A percentile compares a stretch with the other conserved stretches of the same genome.
Evolutionary conservation across 2,113 vertebrate species (phyloP).

Genomic region (Phrynocephalus versicolor): DNA sequence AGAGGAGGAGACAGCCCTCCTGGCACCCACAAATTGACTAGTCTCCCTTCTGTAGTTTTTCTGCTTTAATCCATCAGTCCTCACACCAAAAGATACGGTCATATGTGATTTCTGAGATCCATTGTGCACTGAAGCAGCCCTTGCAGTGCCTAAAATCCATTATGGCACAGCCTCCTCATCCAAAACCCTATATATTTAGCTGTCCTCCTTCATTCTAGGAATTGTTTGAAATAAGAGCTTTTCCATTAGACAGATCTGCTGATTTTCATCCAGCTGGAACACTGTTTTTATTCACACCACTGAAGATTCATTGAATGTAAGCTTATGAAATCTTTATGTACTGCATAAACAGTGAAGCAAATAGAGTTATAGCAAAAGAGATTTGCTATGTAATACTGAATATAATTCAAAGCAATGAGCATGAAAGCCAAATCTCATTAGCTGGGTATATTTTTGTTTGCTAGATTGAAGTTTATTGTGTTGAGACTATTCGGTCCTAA

Average conservation of each 20-base stretch:
- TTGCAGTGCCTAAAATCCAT: conserved; percentile 1
- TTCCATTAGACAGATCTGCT: conserved; percentile 12
- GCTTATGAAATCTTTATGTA: conserved; percentile 39
- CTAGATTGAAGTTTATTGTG: conserved; percentile 20
- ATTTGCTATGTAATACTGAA: conserved; percentile 19
- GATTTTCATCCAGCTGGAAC: conserved; percentile 35
- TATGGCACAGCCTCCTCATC: background rate
- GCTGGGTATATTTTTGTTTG: background rate
- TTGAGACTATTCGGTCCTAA: conserved; percentile 12
- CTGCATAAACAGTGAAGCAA: conserved; percentile 38
- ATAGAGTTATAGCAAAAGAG: conserved; percentile 15
- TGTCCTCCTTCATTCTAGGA: conserved; percentile 1
- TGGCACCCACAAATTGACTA: background rate
- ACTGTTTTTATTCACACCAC: background rate
- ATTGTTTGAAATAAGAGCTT: conserved; percentile 18
- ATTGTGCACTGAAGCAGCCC: background rate
- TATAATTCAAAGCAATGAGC: conserved; percentile 22
- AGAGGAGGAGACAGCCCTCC: no score
- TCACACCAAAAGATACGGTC: background rate
- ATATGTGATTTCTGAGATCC: background rate
- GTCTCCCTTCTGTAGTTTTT: background rate
- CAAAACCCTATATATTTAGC: conserved; percentile 4
- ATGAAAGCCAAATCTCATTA: conserved; percentile 27
- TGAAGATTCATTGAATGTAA: conserved; percentile 33
- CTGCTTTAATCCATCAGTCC: background rate